A percentile compares a stretch with the other conserved stretches of the same genome.
phyloP scores from a whole-genome alignment of 2,113 vertebrate genomes.

The Ibidorhyncha struthersii region DNA sequence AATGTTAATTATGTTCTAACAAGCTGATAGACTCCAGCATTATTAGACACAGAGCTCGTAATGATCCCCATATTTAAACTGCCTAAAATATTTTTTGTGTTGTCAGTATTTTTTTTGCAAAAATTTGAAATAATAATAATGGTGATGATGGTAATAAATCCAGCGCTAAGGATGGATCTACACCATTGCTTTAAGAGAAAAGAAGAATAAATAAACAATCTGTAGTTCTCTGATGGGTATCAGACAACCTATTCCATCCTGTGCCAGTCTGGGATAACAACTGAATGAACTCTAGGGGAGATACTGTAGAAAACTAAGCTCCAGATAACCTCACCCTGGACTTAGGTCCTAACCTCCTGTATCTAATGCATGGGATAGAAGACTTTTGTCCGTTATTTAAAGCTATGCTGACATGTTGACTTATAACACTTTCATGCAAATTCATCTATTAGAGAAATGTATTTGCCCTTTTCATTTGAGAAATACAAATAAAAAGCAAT shows the following conservation, averaged over 20 bases:
- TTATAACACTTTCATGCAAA: background rate
- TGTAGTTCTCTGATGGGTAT: background rate
- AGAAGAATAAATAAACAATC: background rate
- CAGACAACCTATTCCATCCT: background rate
- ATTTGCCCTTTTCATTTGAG: background rate
- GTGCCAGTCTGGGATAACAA: background rate
- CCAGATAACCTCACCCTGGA: background rate
- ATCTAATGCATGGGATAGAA: background rate
- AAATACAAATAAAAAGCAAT: background rate
- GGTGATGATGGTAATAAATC: background rate
- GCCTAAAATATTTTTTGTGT: background rate
- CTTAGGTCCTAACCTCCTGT: background rate
- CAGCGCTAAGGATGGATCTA: background rate
- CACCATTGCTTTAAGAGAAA: background rate
- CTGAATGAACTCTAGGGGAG: background rate
- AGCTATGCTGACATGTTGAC: background rate
- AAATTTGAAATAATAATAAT: background rate
- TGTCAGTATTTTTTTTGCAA: background rate
- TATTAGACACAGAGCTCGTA: background rate
- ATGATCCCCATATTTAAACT: background rate
- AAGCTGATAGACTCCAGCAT: background rate
- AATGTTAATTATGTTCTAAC: background rate
- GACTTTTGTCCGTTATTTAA: background rate
- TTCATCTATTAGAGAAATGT: background rate
- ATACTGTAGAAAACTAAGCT: background rate